A percentile compares a stretch with the other conserved stretches of the same genome.
Conservation (phyloP, 2,797 vertebrate genomes). For the Pseudochirops cupreus region DNA sequence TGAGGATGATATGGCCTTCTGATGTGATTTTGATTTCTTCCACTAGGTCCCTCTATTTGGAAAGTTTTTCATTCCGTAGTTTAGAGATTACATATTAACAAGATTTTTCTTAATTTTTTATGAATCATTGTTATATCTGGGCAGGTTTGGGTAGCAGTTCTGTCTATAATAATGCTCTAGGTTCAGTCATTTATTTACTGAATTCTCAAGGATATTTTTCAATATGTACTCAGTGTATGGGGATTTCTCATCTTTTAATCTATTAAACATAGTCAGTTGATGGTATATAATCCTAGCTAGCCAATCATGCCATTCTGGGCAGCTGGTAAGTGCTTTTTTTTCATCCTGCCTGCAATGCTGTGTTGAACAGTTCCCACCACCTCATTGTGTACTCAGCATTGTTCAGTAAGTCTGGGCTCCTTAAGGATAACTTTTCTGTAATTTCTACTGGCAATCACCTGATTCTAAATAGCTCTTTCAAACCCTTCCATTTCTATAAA, state of each 20-base stretch:
- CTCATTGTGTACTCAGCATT: neutral
- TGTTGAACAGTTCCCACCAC: neutral
- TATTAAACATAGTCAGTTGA: neutral
- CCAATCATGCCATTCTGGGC: neutral
- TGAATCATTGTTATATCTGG: neutral
- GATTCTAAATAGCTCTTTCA: constrained; percentile 1
- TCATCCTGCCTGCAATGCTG: neutral
- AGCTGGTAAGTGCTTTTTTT: neutral
- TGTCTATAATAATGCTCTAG: neutral
- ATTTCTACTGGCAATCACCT: neutral
- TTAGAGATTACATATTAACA: neutral
- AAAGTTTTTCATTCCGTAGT: neutral
- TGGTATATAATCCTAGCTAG: neutral
- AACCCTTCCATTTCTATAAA: neutral
- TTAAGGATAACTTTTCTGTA: neutral
- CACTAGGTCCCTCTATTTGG: neutral
- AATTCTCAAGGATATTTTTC: neutral
- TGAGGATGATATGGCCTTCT: neutral
- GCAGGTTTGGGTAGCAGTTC: neutral
- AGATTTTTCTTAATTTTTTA: neutral
- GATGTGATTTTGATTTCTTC: neutral
- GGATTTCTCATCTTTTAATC: neutral
- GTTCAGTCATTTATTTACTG: neutral
- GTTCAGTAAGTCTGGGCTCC: neutral
- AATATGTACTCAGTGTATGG: neutral